Conservation (phyloP, 30 jellyfish, hydroid and myxozoan genomes). For the Catostylus mosaicus region DNA sequence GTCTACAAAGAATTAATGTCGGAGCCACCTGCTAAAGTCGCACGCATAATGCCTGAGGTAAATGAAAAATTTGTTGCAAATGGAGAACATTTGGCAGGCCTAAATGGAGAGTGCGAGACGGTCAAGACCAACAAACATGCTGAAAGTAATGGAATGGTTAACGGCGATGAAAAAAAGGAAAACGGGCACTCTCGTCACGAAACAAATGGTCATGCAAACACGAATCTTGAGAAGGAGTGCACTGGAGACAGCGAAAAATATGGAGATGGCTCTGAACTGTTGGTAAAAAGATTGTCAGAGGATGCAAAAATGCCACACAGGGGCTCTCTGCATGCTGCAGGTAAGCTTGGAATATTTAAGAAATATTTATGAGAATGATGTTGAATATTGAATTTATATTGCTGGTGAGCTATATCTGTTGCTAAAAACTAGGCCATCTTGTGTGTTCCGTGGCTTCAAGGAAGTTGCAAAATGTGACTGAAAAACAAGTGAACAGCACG, state of each 20-base stretch:
- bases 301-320: slow-evolving; percentile 80
- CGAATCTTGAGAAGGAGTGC: background rate
- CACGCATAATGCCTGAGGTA: slow-evolving; percentile 41
- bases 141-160: background rate
- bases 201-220: background rate
- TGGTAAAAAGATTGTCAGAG: slow-evolving; percentile 59
- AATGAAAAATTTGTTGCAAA: background rate
- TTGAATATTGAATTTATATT: no score
- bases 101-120: background rate
- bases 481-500: no score
- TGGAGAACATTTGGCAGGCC: background rate
- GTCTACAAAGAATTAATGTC: slow-evolving; percentile 22
- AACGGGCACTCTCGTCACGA: background rate
- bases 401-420: no score
- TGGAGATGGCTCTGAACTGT: slow-evolving; percentile 59
- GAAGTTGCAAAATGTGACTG: no score
- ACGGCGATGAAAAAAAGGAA: background rate
- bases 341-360: slow-evolving; percentile 38
- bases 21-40: slow-evolving; percentile 45
- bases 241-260: background rate
- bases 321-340: slow-evolving; percentile 92
- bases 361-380: no score
- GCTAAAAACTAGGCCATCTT: no score
- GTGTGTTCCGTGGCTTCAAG: no score
- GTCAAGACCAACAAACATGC: background rate